These are phyloP conservation scores for Arrhamphus sclerolepis DNA, from an alignment of 2,797 vertebrate genomes.

Conservation along the genomic window DNA sequence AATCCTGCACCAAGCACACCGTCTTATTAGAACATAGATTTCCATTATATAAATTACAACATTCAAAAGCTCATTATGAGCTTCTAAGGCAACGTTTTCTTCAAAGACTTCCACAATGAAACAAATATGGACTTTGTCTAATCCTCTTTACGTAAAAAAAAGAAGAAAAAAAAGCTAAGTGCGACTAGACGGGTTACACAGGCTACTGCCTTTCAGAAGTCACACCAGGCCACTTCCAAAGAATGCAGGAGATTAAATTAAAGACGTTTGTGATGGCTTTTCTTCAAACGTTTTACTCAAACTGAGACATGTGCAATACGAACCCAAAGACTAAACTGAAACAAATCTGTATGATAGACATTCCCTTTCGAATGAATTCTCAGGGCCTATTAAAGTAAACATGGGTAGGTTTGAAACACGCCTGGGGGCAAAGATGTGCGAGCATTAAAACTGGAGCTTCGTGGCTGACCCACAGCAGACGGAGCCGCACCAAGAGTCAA, in stretches of 20 bases:
- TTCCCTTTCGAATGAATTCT: too few relatives aligned
- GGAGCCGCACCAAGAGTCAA: slow-evolving; percentile 29
- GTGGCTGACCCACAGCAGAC: slow-evolving; percentile 49
- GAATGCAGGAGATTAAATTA: neutral
- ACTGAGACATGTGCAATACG: slow-evolving; percentile 66
- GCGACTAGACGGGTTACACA: slow-evolving; percentile 49
- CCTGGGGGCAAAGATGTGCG: slow-evolving; percentile 6
- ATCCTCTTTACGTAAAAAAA: too few relatives aligned
- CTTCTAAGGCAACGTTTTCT: slow-evolving; percentile 25
- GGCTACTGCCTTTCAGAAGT: slow-evolving; percentile 40
- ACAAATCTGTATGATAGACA: neutral
- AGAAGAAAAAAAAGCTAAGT: slow-evolving; percentile 38
- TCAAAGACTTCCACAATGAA: slow-evolving; percentile 38
- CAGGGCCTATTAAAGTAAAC: slow-evolving; percentile 65
- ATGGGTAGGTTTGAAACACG: slow-evolving; percentile 59
- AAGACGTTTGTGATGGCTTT: slow-evolving; percentile 25
- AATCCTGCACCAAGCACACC: neutral
- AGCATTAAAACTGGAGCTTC: slow-evolving; percentile 39
- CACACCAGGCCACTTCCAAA: slow-evolving; percentile 26
- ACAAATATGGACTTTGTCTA: slow-evolving; percentile 48
- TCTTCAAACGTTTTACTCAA: slow-evolving; percentile 54
- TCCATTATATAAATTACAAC: slow-evolving; percentile 16
- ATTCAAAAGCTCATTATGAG: slow-evolving; percentile 31
- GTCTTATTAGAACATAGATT: slow-evolving; percentile 5
- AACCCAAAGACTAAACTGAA: slow-evolving; percentile 65